Base-by-base conservation (phyloP, 2,113 vertebrate genomes). In the Parus major region DNA sequence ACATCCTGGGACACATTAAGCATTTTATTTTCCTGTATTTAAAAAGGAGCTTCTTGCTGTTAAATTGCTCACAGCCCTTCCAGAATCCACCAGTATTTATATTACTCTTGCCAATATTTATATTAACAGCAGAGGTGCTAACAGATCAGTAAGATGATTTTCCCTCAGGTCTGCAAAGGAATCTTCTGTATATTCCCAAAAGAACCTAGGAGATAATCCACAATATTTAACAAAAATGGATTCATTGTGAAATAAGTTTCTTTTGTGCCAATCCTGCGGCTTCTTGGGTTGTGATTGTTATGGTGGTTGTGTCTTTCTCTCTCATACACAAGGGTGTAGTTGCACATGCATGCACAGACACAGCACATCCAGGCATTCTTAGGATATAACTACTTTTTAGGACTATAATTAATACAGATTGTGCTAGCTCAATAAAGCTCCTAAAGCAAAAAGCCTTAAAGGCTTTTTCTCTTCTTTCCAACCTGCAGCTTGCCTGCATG, bases 101-200 rank as follows among this genome's bases (percentile, higher is more conserved):
- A 55, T 44, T 92, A 55, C 29, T 90, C 87, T 92, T 91, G 86
- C 81, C 94, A 93, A 76, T 69, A 59, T 96, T 97, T 96, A 22
- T 60, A 65, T 72, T 89, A 92, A 42, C 53, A 83, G 49, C 35
- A 69, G 86, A 94, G 70, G 78, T 95, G 93, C 59, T 93, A 96
- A 87, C 61, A 85, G 91, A 94, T 86, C 83, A 93, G 82, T 46
- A 89, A 16, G n/a, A 95, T 41, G 46, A 87, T 89, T 95, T 95
- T 87, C 57, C 86, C 57, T 63, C 89, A 82, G 92, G 69, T 93
- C 77, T 70, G 33, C 2, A 0, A 12, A 44, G 22, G 49, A 90
- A 60, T 86, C 65, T 89, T 91, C 55, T 65, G 16, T 46, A 27
- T 42, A 57, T 82, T 82, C 91, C 78, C 42, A 4, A 80, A 87